Percentiles rank a stretch among this genome's conserved stretches.
These are phyloP conservation scores for Girardia tigrina DNA, from an alignment of 2,888 invertebrate species.

Conservation along the genomic window DNA sequence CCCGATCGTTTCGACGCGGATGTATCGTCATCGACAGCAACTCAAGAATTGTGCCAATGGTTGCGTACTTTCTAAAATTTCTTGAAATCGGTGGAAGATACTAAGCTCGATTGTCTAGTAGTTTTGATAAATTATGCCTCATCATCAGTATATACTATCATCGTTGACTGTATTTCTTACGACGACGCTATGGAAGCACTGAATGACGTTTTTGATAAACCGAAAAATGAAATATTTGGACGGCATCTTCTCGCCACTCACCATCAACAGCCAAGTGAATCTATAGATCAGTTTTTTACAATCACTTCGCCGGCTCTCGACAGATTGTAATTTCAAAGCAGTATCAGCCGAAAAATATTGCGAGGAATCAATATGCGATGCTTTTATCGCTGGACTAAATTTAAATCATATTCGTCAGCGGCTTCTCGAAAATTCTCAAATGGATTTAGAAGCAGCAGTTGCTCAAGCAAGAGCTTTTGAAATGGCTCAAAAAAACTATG, in stretches of 20 bases:
- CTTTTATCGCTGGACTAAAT: slow-evolving; percentile 4
- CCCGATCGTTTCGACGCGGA: no score
- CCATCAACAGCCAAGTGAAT: slow-evolving; percentile 27
- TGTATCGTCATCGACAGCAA: no score
- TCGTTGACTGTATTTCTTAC: no score
- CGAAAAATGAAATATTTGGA: slow-evolving; percentile 31
- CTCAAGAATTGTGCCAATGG: no score
- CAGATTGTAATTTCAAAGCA: slow-evolving; percentile 29
- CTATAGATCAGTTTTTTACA: slow-evolving; percentile 27
- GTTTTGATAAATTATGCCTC: no score
- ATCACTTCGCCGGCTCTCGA: slow-evolving; percentile 21
- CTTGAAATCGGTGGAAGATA: no score
- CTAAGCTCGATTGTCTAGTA: no score
- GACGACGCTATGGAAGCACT: slow-evolving; percentile 26
- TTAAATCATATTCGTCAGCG: slow-evolving; percentile 26
- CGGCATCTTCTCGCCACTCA: slow-evolving; percentile 27
- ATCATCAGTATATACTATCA: no score
- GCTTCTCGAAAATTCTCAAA: slow-evolving; percentile 27
- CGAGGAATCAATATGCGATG: slow-evolving; percentile 29
- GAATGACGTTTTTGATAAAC: slow-evolving; percentile 27
- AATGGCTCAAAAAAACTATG: slow-evolving; percentile 27
- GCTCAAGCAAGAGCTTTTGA: slow-evolving; percentile 28
- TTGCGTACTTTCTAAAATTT: no score
- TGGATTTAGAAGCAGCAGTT: slow-evolving; percentile 20
- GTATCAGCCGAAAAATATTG: slow-evolving; percentile 17